Percentiles rank a stretch among this genome's conserved stretches.
Evolutionary conservation across 2,888 invertebrate species (phyloP).

Genomic region (Tridacna gigas): DNA sequence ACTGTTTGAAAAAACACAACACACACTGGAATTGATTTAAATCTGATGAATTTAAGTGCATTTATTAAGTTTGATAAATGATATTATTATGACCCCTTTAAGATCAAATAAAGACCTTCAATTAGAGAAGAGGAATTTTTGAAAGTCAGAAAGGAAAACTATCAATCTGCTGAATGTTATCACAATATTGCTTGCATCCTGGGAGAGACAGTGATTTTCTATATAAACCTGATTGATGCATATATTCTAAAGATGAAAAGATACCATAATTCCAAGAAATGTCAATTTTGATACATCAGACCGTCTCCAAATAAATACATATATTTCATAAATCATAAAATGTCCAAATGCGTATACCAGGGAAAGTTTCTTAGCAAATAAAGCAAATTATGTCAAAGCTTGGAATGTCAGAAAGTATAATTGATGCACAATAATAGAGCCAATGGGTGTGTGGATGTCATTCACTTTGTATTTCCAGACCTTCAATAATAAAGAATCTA

Average conservation of each 20-base stretch:
- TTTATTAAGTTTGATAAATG: conserved; percentile 48
- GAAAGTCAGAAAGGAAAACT: conserved; percentile 5
- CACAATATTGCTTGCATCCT: conserved; percentile 23
- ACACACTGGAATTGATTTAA: conserved; percentile 52
- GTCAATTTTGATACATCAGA: conserved; percentile 29
- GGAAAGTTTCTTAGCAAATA: conserved; percentile 19
- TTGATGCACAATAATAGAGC: too few relatives aligned
- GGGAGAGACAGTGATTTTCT: conserved; percentile 28
- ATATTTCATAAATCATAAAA: conserved; percentile 27
- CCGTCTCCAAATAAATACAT: conserved; percentile 25
- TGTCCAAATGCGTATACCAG: conserved; percentile 12
- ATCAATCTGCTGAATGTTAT: conserved; percentile 19
- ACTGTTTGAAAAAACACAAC: conserved; percentile 50
- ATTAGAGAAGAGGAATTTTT: conserved; percentile 23
- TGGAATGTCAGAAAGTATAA: not conserved
- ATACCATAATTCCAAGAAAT: conserved; percentile 29
- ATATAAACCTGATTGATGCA: conserved; percentile 28
- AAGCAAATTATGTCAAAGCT: conserved; percentile 17
- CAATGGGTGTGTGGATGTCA: too few relatives aligned
- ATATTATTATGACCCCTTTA: conserved; percentile 30
- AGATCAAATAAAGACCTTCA: conserved; percentile 38
- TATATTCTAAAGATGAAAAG: conserved; percentile 26
- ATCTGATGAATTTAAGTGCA: conserved; percentile 60
- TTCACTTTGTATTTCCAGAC: too few relatives aligned
- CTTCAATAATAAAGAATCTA: too few relatives aligned